Evolutionary conservation across 2,888 invertebrate genomes (phyloP).

Genomic region (Lottia scabra): DNA sequence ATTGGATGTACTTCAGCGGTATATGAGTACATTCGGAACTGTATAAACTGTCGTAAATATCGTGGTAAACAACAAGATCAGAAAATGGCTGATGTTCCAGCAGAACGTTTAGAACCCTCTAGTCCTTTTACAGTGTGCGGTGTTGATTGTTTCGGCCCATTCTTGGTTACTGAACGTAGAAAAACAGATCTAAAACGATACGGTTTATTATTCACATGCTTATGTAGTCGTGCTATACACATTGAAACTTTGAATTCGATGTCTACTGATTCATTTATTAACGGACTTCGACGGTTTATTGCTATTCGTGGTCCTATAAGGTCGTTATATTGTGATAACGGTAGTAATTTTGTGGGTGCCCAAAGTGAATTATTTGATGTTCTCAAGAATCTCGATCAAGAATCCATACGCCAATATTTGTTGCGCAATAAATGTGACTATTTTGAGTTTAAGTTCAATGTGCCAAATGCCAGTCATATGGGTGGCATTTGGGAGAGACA

Average conservation of each 20-base stretch:
- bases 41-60: constrained; percentile 50
- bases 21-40: constrained; percentile 35
- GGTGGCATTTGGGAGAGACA: constrained; percentile 49
- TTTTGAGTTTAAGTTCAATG: constrained; percentile 36
- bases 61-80: constrained; percentile 22
- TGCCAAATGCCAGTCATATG: constrained; percentile 42
- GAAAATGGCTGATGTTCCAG: constrained; percentile 59
- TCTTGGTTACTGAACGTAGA: constrained; percentile 42
- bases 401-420: constrained; percentile 18
- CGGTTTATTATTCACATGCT: constrained; percentile 54
- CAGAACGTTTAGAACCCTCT: constrained; percentile 43
- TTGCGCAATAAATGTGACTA: constrained; percentile 21
- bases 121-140: constrained; percentile 56
- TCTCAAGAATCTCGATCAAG: constrained; percentile 17
- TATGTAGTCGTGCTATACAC: constrained; percentile 50
- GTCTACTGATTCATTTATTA: constrained; percentile 40
- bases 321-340: constrained; percentile 29
- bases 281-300: constrained; percentile 1
- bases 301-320: constrained; percentile 33
- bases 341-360: constrained; percentile 38
- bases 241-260: constrained; percentile 46
- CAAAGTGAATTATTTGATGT: neutral
- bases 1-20: constrained; percentile 42
- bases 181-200: constrained; percentile 55
- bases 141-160: constrained; percentile 34